Percentiles rank a stretch among this genome's conserved stretches.
phyloP scores from a whole-genome alignment of 2,113 vertebrate genomes.

The Hiodon tergisus region DNA sequence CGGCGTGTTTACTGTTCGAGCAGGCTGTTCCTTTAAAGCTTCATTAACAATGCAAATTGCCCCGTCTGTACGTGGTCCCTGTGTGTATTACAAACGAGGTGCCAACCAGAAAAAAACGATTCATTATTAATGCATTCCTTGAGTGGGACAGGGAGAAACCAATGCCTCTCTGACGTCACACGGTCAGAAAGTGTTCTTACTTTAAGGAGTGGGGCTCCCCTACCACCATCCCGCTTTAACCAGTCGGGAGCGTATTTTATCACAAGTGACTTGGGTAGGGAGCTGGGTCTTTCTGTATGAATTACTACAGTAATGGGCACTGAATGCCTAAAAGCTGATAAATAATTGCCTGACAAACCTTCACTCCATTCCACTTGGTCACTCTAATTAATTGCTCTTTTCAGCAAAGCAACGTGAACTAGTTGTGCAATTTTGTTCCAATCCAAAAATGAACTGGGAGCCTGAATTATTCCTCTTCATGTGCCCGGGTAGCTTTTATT shows the following conservation, averaged over 20 bases:
- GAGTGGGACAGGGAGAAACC: too few species aligned
- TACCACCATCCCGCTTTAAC: too few species aligned
- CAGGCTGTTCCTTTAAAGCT: too few species aligned
- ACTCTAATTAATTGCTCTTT: constrained; percentile 84
- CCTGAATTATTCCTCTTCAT: constrained; percentile 69
- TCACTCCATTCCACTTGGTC: constrained; percentile 78
- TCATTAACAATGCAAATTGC: too few species aligned
- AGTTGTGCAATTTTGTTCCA: constrained; percentile 72
- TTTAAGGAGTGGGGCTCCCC: too few species aligned
- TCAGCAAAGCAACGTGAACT: constrained; percentile 68
- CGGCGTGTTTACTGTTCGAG: too few species aligned
- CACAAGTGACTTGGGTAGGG: constrained; percentile 60
- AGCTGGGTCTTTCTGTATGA: constrained; percentile 75
- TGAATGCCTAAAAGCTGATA: constrained; percentile 80
- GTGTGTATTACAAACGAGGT: too few species aligned
- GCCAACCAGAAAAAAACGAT: too few species aligned
- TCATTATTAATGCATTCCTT: too few species aligned
- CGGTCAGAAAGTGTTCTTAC: constrained; percentile 22
- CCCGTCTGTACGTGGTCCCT: too few species aligned
- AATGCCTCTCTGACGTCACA: too few species aligned
- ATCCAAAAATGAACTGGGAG: constrained; percentile 76
- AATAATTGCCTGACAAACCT: constrained; percentile 93
- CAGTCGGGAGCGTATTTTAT: too few species aligned
- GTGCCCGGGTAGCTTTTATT: constrained; percentile 63
- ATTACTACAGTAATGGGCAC: constrained; percentile 79